These are phyloP conservation scores for Sebastiscus albofasciatus DNA, from an alignment of 2,797 vertebrate species.

Conservation along the genomic window DNA sequence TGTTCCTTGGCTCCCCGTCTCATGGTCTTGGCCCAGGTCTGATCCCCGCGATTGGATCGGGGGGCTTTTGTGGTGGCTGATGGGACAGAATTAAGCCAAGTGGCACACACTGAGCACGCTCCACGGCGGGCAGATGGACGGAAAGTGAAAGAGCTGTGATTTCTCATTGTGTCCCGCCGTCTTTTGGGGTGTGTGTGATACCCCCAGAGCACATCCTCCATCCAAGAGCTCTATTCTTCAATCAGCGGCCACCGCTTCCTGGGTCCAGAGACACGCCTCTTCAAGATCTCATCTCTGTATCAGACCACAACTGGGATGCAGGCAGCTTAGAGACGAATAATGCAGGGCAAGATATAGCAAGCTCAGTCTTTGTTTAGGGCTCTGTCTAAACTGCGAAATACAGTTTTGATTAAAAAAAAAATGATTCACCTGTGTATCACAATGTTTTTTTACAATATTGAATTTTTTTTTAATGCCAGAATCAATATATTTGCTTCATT, in stretches of 20 bases:
- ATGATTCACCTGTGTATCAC: too few species aligned
- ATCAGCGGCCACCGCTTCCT: constrained; percentile 78
- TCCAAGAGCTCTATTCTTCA: constrained; percentile 80
- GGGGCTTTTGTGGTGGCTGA: constrained; percentile 81
- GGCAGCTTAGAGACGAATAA: constrained; percentile 73
- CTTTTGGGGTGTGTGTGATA: constrained; percentile 77
- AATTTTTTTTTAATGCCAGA: too few species aligned
- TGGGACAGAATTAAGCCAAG: constrained; percentile 82
- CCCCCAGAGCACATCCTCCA: constrained; percentile 71
- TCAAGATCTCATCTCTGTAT: constrained; percentile 77
- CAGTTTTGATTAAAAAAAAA: not conserved
- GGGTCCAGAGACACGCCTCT: constrained; percentile 78
- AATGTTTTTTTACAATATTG: not conserved
- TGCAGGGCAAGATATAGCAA: constrained; percentile 55
- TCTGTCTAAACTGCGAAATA: constrained; percentile 30
- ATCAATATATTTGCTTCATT: too few species aligned
- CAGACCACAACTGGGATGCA: constrained; percentile 74
- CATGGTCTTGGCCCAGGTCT: constrained; percentile 77
- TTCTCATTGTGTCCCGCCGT: constrained; percentile 82
- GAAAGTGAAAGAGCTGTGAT: constrained; percentile 84
- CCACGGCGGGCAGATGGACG: constrained; percentile 81
- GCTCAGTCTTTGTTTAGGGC: constrained; percentile 63
- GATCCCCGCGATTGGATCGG: constrained; percentile 81
- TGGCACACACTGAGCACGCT: constrained; percentile 80
- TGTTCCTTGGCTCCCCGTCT: constrained; percentile 79